These are phyloP conservation scores for Gisinianus flammeolus DNA, from an alignment of 2,888 invertebrate species.

Conservation along the genomic window DNA sequence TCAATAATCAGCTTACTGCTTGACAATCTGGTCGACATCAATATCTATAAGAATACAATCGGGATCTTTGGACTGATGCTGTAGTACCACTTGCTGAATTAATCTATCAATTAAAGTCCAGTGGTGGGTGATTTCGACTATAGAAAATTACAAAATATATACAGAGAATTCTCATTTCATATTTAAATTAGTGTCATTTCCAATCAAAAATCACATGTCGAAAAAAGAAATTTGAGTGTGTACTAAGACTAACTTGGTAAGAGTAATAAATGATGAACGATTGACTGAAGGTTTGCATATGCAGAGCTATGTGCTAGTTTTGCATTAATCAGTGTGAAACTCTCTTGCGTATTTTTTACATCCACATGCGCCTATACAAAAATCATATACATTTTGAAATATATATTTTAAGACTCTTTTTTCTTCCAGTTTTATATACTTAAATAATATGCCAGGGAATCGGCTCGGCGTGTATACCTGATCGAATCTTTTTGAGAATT, in stretches of 20 bases:
- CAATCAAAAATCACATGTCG: background rate
- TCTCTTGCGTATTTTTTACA: slow-evolving; percentile 87
- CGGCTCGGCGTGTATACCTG: slow-evolving; percentile 9
- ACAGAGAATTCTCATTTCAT: background rate
- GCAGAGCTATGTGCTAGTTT: slow-evolving; percentile 90
- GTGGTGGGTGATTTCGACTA: slow-evolving; percentile 51
- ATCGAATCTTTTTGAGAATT: slow-evolving; percentile 87
- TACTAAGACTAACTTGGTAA: slow-evolving; percentile 71
- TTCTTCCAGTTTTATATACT: background rate
- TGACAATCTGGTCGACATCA: slow-evolving; percentile 88
- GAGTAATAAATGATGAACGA: slow-evolving; percentile 85
- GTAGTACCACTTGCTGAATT: slow-evolving; percentile 90
- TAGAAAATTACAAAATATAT: background rate
- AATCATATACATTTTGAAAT: background rate
- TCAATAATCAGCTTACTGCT: slow-evolving; percentile 65
- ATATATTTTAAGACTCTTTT: background rate
- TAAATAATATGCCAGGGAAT: background rate
- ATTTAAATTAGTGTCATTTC: too few species aligned
- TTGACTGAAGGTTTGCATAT: slow-evolving; percentile 88
- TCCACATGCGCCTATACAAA: slow-evolving; percentile 78
- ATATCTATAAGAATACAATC: slow-evolving; percentile 79
- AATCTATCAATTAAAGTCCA: slow-evolving; percentile 95
- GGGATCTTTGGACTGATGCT: slow-evolving; percentile 61
- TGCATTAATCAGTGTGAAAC: slow-evolving; percentile 87
- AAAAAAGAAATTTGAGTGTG: too few species aligned